These are phyloP conservation scores for Neoaliturus tenellus DNA, from an alignment of 2,888 invertebrate genomes.

Conservation along the genomic window DNA sequence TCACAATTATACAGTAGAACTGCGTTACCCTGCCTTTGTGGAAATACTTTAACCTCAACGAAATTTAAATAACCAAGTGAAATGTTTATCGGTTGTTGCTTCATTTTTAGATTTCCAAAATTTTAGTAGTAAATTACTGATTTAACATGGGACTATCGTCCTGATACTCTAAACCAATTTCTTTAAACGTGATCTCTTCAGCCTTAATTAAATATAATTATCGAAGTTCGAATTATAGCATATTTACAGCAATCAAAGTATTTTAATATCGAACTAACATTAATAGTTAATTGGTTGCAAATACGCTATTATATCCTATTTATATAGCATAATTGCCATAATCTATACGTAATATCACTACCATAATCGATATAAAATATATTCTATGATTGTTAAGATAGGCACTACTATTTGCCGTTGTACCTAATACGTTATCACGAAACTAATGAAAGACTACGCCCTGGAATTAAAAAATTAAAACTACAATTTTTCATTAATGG, in stretches of 20 bases:
- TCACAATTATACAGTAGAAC: no score
- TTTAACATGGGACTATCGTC: no score
- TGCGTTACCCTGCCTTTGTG: no score
- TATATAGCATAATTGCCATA: not conserved
- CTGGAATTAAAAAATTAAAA: not conserved
- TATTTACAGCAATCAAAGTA: not conserved
- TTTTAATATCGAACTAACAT: not conserved
- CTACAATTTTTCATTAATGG: not conserved
- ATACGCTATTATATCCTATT: not conserved
- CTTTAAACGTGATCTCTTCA: not conserved
- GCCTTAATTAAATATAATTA: not conserved
- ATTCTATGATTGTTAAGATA: conserved; percentile 21
- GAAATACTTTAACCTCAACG: no score
- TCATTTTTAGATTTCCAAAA: no score
- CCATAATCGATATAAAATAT: conserved; percentile 20
- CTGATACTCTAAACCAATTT: no score
- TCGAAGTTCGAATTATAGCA: not conserved
- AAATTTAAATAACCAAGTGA: no score
- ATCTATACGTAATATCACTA: not conserved
- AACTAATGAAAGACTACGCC: conserved; percentile 24
- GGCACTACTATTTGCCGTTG: conserved; percentile 16
- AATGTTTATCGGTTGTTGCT: no score
- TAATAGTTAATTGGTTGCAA: conserved; percentile 12
- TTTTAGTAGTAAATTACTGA: no score
- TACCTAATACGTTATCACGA: not conserved